Evolutionary conservation across 2,113 vertebrate species (phyloP), one percentile per base, ranked within the genome.

Genomic region (Tamias sibiricus): DNA sequence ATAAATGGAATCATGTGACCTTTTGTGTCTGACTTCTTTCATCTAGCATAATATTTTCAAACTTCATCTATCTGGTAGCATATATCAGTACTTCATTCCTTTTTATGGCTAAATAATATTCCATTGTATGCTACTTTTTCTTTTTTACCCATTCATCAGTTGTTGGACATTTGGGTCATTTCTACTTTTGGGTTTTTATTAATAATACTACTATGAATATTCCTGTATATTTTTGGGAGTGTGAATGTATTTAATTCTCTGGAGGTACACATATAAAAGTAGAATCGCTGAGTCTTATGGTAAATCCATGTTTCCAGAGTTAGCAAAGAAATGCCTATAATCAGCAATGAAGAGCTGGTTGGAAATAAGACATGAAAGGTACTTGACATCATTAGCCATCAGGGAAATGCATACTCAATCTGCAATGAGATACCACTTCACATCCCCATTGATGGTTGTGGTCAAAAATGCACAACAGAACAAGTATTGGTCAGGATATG

Each of bases 401-500:
- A 90, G 80, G 20, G 44, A 96, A 94, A 90, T 86, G 37, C 42
- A 89, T 77, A 64, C 24, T 66, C 24, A 57, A 94, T 86, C 26
- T 68, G 47, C 37, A 86, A 12, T 66, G 52, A 79, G 52, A 28
- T 86, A 72, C 47, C 14, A 66, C 80, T 47, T 47, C 64, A 93
- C 17, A 90, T 1, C 20, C 8, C 47, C 54, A 57, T 66, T 20
- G 87, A 84, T 92, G 69, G 35, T 4, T 42, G 49, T 69, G 66
- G 68, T 76, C 0, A 76, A 95, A 92, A 83, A 76, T 44, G n/a
- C 54, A 82, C 24, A 94, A 12, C 79, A 37, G 44, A 71, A 52
- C 35, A 80, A 85, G 64, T 14, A 44, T 57, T 72, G 64, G 32
- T 44, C n/a, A 85, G n/a, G 8, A 64, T 89, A 19, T 54, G 32